These are phyloP conservation scores for Eulemur albifrons DNA, from an alignment of 2,797 vertebrate species.

Conservation along the genomic window DNA sequence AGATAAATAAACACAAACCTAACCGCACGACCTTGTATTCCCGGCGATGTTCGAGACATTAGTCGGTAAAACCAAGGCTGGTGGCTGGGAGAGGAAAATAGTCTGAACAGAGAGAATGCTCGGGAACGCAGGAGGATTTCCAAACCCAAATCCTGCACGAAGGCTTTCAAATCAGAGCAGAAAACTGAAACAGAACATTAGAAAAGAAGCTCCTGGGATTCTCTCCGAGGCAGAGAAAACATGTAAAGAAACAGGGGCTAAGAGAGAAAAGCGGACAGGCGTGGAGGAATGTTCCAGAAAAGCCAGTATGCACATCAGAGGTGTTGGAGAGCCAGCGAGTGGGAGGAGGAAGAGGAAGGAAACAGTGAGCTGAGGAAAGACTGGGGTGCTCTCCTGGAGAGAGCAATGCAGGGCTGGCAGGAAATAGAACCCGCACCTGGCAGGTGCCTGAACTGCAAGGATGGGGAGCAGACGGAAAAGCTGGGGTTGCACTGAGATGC, in stretches of 20 bases:
- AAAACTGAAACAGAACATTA: neutral
- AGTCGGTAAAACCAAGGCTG: neutral
- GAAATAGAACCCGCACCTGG: neutral
- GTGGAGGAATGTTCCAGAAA: neutral
- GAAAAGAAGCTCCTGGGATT: neutral
- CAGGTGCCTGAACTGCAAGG: neutral
- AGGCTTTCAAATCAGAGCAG: neutral
- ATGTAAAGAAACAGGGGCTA: neutral
- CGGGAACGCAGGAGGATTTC: neutral
- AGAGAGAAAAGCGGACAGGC: neutral
- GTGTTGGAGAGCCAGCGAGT: neutral
- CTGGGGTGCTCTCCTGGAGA: too few species aligned
- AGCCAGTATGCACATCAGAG: neutral
- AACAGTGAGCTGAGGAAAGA: neutral
- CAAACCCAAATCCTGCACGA: neutral
- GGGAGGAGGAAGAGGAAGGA: neutral
- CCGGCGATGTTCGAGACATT: neutral
- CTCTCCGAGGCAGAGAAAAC: neutral
- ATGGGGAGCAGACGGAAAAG: neutral
- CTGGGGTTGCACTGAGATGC: neutral
- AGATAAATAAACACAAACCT: neutral
- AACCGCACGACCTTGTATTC: neutral
- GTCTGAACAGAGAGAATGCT: neutral
- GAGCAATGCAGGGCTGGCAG: too few species aligned
- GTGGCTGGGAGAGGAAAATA: neutral